phyloP scores from a whole-genome alignment of 2,888 invertebrate genomes.

The Myathropa florea region DNA sequence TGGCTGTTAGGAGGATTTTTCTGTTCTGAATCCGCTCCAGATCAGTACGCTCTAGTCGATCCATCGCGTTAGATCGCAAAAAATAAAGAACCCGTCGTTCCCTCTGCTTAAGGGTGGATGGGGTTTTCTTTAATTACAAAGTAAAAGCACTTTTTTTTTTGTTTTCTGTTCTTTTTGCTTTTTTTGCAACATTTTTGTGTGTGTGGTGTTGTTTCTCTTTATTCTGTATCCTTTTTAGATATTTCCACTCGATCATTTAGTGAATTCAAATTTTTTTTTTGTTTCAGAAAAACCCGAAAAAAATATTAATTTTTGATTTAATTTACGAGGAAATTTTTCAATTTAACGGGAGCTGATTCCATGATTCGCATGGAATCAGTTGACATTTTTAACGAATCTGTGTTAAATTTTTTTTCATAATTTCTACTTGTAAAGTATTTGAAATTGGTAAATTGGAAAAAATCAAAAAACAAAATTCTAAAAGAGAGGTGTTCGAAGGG shows the following conservation, averaged over 20 bases:
- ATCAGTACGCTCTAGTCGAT: conserved; percentile 80
- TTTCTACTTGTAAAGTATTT: conserved; percentile 25
- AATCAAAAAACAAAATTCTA: conserved; percentile 48
- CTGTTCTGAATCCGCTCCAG: conserved; percentile 74
- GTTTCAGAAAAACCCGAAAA: conserved; percentile 12
- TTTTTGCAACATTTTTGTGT: conserved; percentile 3
- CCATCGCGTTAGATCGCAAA: conserved; percentile 78
- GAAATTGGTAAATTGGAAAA: conserved; percentile 43
- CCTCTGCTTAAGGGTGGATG: conserved; percentile 74
- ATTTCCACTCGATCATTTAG: neutral
- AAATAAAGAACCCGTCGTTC: conserved; percentile 72
- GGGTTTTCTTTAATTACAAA: conserved; percentile 71
- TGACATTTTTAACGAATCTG: conserved; percentile 53
- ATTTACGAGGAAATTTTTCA: neutral
- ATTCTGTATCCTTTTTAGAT: conserved; percentile 7
- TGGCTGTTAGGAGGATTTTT: conserved; percentile 75
- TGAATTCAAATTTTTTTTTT: conserved; percentile 1
- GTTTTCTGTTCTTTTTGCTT: conserved; percentile 8
- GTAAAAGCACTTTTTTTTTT: conserved; percentile 34
- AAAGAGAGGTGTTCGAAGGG: conserved; percentile 26
- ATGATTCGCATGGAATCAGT: conserved; percentile 52
- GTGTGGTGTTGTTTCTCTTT: conserved; percentile 13
- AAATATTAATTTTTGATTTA: conserved; percentile 22
- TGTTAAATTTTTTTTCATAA: conserved; percentile 66
- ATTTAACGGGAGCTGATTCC: too few species aligned